phyloP scores from a whole-genome alignment of 1,140 invertebrate species.

The Brachystomella parvula region DNA sequence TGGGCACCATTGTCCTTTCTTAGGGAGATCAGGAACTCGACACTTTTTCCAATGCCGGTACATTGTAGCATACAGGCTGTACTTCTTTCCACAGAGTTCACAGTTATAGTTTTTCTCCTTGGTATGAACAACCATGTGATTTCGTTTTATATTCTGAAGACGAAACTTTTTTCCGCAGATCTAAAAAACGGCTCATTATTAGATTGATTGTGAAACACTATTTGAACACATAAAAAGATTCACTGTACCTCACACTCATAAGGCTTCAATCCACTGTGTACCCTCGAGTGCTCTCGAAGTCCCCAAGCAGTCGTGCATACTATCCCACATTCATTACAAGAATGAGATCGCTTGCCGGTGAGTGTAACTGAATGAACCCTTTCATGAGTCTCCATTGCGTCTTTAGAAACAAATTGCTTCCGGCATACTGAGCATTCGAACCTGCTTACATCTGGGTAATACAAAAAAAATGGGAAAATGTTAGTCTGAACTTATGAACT shows the following conservation, averaged over 20 bases:
- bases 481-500: background rate
- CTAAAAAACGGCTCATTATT: background rate
- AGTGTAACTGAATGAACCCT: background rate
- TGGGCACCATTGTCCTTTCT: background rate
- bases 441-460: background rate
- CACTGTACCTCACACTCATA: background rate
- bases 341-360: background rate
- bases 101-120: background rate
- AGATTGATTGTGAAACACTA: too few relatives aligned
- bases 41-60: background rate
- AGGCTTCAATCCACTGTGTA: background rate
- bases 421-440: background rate
- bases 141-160: background rate
- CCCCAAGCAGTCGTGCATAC: background rate
- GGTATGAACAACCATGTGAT: background rate
- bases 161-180: background rate
- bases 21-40: background rate
- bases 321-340: background rate
- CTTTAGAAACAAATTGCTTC: background rate
- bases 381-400: background rate
- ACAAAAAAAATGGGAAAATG: too few relatives aligned
- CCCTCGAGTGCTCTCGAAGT: background rate
- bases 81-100: background rate
- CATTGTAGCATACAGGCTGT: background rate
- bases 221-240: too few relatives aligned